Evolutionary conservation across 2,888 invertebrate genomes (phyloP).

Genomic region (Stenoptilia bipunctidactyla): DNA sequence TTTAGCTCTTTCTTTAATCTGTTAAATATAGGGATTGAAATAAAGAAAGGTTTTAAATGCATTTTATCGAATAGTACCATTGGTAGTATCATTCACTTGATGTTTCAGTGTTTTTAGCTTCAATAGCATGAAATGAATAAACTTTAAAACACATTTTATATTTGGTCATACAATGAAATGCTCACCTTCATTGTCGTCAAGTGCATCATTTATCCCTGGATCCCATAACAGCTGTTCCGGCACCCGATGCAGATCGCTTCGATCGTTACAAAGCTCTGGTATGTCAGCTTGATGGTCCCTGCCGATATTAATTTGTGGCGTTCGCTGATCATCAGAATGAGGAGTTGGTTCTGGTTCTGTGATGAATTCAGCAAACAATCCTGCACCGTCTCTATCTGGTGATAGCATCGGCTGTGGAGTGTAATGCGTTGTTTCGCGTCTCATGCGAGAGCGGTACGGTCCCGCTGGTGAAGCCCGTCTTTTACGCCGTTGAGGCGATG

Average conservation of each 20-base stretch:
- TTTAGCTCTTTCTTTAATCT: no score
- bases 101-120: no score
- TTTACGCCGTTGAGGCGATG: slow-evolving; percentile 73
- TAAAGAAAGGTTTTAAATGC: no score
- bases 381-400: slow-evolving; percentile 90
- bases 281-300: slow-evolving; percentile 87
- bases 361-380: slow-evolving; percentile 64
- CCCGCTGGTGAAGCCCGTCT: slow-evolving; percentile 76
- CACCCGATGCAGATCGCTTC: slow-evolving; percentile 64
- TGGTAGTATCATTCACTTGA: no score
- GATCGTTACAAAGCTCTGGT: slow-evolving; percentile 69
- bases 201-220: slow-evolving; percentile 79
- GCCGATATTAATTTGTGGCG: slow-evolving; percentile 90
- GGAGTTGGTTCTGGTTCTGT: slow-evolving; percentile 39
- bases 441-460: slow-evolving; percentile 59
- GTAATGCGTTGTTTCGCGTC: slow-evolving; percentile 71
- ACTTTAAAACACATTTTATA: no score
- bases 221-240: slow-evolving; percentile 89
- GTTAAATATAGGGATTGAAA: no score
- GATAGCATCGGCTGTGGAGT: slow-evolving; percentile 96
- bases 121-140: no score
- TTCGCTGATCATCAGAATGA: slow-evolving; percentile 48
- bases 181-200: slow-evolving; percentile 82
- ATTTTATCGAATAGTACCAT: no score
- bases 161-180: no score